phyloP scores from a whole-genome alignment of 2,113 vertebrate genomes.

The Pungitius pungitius region DNA sequence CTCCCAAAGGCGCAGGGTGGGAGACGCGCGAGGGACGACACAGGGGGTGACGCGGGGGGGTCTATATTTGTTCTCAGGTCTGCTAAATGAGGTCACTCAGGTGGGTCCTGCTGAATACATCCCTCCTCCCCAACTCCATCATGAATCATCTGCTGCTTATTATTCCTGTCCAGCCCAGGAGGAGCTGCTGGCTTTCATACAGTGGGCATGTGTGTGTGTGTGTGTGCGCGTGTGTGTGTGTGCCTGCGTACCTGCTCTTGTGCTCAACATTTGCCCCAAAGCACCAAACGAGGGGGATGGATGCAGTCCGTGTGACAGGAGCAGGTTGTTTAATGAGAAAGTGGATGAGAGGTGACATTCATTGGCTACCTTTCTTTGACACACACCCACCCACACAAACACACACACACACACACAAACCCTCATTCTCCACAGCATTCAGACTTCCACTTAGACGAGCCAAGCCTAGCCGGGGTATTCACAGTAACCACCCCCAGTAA shows the following conservation, averaged over 20 bases:
- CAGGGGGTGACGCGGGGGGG: conserved; percentile 37
- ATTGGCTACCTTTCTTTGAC: conserved; percentile 78
- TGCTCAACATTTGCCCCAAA: conserved; percentile 60
- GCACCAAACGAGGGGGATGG: conserved; percentile 57
- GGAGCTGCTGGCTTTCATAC: conserved; percentile 60
- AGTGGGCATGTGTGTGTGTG: background rate
- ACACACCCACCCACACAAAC: conserved; percentile 15
- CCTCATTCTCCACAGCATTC: conserved; percentile 52
- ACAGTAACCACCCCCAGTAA: conserved; percentile 55
- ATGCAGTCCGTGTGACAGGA: conserved; percentile 74
- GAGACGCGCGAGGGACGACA: conserved; percentile 58
- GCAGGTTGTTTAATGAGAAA: conserved; percentile 81
- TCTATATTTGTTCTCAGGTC: conserved; percentile 81
- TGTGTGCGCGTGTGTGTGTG: background rate
- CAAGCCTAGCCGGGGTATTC: conserved; percentile 55
- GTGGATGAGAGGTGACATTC: conserved; percentile 82
- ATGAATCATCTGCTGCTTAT: conserved; percentile 81
- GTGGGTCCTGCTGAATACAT: conserved; percentile 78
- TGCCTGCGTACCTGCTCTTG: background rate
- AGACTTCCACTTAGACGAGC: conserved; percentile 68
- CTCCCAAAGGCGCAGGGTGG: conserved; percentile 55
- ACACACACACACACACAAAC: conserved; percentile 20
- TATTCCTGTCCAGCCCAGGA: conserved; percentile 74
- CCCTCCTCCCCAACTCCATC: conserved; percentile 69
- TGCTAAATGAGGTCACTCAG: conserved; percentile 82